Evolutionary conservation across 1,140 invertebrate species (phyloP), one percentile per base, ranked within the genome.

Genomic region (Drosophila melanica): DNA sequence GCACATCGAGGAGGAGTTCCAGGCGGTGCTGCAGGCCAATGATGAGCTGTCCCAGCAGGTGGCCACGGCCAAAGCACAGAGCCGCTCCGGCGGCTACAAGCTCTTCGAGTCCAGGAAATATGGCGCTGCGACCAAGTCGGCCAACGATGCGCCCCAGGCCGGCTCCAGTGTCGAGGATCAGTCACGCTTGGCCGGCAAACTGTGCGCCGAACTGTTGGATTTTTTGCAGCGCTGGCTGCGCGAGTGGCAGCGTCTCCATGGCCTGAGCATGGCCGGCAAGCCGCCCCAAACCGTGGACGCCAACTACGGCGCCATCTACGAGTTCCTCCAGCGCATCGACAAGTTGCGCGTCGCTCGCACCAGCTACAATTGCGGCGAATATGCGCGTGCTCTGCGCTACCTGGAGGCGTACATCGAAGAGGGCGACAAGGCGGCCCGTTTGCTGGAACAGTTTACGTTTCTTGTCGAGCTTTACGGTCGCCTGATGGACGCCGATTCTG

Each of bases 401-500:
- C 79, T 96, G 16, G 96, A 97, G 81, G 90, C 95, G 50, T 95
- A 96, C 60, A 94, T 96, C 92, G 93, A 92, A 10, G 69, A 76
- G 93, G 66, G 47, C n/a, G 75, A 71, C 11, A 77, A 94, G 45
- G 93, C 93, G 57, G 93, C 93, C 63, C 92, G 93, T 10, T 86
- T 96, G 23, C 93, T 95, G 53, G 93, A 95, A 44, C 93, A 95
- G 45, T 92, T 95, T 8, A 93, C 93, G 0, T 93, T 95, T 66
- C 90, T 95, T 10, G 92, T 95, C 20, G 95, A 96, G 92, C 95
- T 97, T 78, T 96, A 97, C 87, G 95, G 95, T 0, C 92, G 95
- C 71, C 86, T 97, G 16, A 95, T 96, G 89, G 96, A 97, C 87
- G 93, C 95, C 0, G 96, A 97, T 90, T 95, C 95, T 39, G 94